Evolutionary conservation across 2,113 vertebrate species (phyloP), one percentile per base, ranked within the genome.

Genomic region (Syngnathoides biaculeatus): DNA sequence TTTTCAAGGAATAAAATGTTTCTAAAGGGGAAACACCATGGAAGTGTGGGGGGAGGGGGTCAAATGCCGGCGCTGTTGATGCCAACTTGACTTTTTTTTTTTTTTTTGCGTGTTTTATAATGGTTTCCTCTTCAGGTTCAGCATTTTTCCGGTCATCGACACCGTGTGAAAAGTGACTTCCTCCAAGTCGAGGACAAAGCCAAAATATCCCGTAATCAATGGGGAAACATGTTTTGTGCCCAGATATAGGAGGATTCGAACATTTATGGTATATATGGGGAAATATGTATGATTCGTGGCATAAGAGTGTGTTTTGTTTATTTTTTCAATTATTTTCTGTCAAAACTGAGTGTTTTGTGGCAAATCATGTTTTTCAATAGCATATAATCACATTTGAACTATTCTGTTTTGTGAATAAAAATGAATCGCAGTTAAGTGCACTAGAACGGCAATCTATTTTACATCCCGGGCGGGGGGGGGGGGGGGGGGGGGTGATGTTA

Each of bases 11-110:
- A 17, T 47, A 5, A 9, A 30, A 9, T 57, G 55, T 30, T 27
- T 26, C 15, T 30, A 30, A 12, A 38, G 48, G 48, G 48, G 17
- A 14, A 26, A 57, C 58, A 52, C 59, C 57, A 55, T 81, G 64
- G 64, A 48, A 71, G 59, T 55, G 73, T 12, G 78, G 71, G 57
- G 63, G 62, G 73, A 3, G 78, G 71, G 57, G 63, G 62, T 22
- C 20, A 39, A 50, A n/a, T 69, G 64, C 58, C 64, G 65, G 19
- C 45, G 20, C 0, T 67, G 26, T 30, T 45, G 2, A 77, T 74
- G 71, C 43, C 58, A 14, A n/a, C 43, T 20, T 12, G n/a, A 17
- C 58, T 50, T 58, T 72, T 64, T 64, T 35, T 56, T 47, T 22
- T 59, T 20, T 68, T 74, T 73, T n/a, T n/a, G n/a, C n/a, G n/a